These are phyloP conservation scores for Odocoileus hemionus DNA, from an alignment of 2,113 vertebrate species.

Conservation along the genomic window DNA sequence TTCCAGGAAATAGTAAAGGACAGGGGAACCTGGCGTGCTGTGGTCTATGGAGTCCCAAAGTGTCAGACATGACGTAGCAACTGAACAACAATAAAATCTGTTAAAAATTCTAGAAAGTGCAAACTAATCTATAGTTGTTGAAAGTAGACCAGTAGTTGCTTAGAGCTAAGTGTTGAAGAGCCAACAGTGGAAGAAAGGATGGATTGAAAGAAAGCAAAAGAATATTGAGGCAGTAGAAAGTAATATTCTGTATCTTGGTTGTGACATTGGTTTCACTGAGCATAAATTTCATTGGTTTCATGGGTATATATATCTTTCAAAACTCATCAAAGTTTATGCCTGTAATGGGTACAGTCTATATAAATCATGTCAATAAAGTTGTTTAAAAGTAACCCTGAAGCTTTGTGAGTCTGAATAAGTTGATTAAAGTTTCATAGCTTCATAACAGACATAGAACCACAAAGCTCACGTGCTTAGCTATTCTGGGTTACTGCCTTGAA, in stretches of 20 bases:
- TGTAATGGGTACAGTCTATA: background rate
- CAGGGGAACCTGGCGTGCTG: background rate
- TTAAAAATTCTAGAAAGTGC: background rate
- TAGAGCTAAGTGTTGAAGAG: background rate
- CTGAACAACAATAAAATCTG: background rate
- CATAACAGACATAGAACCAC: background rate
- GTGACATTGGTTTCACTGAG: background rate
- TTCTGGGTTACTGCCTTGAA: background rate
- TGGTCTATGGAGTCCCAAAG: background rate
- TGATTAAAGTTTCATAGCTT: constrained; percentile 35
- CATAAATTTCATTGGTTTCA: background rate
- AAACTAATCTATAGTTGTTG: background rate
- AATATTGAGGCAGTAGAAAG: background rate
- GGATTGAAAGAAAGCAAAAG: background rate
- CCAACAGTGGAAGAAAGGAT: background rate
- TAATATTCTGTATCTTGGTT: background rate
- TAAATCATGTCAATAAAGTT: constrained; percentile 46
- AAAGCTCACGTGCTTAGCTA: background rate
- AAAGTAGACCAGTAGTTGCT: background rate
- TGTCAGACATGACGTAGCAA: background rate
- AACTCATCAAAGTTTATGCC: constrained; percentile 27
- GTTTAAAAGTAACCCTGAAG: constrained; percentile 39
- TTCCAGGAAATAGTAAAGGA: background rate
- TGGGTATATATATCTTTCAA: background rate
- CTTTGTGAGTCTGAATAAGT: background rate